These are phyloP conservation scores for Meloidogyne floridensis DNA, from an alignment of 1,140 invertebrate species.

Conservation along the genomic window DNA sequence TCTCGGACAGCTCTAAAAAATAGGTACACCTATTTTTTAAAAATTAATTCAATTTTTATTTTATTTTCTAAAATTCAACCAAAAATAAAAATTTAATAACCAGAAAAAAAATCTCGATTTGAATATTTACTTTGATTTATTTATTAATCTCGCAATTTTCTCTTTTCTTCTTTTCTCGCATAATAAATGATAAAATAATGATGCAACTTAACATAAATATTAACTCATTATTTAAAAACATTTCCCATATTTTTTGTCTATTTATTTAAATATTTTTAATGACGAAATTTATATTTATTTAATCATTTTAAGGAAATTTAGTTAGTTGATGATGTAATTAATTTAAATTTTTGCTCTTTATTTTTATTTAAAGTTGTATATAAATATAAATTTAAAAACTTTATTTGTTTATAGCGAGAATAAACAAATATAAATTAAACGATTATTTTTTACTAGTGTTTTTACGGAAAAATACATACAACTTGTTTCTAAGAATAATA, in stretches of 20 bases:
- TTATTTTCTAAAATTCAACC: no score
- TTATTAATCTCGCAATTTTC: neutral
- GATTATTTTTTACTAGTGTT: no score
- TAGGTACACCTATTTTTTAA: no score
- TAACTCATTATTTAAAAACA: neutral
- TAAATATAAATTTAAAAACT: slow-evolving; percentile 3
- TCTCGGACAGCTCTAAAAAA: no score
- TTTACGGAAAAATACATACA: no score
- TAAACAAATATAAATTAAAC: no score
- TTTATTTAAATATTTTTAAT: neutral
- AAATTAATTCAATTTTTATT: no score
- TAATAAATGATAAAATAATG: neutral
- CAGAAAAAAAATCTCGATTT: no score
- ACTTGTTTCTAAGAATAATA: no score
- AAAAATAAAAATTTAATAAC: no score
- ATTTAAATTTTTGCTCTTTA: neutral
- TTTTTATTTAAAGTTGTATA: neutral
- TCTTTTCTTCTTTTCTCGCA: neutral
- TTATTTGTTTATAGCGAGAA: neutral
- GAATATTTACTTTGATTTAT: no score
- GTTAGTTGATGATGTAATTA: neutral
- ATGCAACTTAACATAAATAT: slow-evolving; percentile 1
- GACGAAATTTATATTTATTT: slow-evolving; percentile 10
- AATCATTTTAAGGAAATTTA: neutral
- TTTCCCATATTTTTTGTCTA: neutral